phyloP scores from a whole-genome alignment of 2,113 vertebrate genomes.

The Pardalotus punctatus region DNA sequence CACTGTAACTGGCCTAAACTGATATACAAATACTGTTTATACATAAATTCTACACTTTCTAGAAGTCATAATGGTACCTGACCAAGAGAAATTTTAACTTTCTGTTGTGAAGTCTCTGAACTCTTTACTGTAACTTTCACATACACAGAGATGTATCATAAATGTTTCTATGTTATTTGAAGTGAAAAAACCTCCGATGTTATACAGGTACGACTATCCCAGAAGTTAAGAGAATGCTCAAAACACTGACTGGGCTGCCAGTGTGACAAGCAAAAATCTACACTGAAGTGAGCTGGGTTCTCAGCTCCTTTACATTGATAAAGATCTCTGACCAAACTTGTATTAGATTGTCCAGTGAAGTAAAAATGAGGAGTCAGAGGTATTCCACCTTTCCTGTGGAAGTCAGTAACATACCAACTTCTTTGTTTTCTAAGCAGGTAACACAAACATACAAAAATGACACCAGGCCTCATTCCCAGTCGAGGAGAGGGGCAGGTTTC shows the following conservation, averaged over 20 bases:
- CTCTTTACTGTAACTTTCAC: not conserved
- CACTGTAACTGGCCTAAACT: not conserved
- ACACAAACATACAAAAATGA: rapidly evolving
- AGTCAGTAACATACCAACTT: rapidly evolving
- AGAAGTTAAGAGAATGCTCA: not conserved
- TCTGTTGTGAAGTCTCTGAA: not conserved
- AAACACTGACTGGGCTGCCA: not conserved
- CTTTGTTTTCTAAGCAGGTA: not conserved
- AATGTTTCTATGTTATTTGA: not conserved
- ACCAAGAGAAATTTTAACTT: not conserved
- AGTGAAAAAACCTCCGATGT: not conserved
- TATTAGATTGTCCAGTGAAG: rapidly evolving
- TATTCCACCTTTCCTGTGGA: not conserved
- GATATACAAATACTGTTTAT: not conserved
- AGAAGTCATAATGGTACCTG: not conserved
- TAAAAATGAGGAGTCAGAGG: not conserved
- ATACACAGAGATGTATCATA: rapidly evolving
- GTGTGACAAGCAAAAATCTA: not conserved
- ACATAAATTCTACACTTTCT: not conserved
- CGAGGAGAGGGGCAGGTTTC: rapidly evolving
- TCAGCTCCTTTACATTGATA: not conserved
- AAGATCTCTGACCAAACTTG: not conserved
- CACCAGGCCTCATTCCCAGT: not conserved
- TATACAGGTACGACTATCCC: not conserved
- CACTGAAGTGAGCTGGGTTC: not conserved